phyloP scores from a whole-genome alignment of 2,888 invertebrate genomes.

The Aphidoletes aphidimyza region DNA sequence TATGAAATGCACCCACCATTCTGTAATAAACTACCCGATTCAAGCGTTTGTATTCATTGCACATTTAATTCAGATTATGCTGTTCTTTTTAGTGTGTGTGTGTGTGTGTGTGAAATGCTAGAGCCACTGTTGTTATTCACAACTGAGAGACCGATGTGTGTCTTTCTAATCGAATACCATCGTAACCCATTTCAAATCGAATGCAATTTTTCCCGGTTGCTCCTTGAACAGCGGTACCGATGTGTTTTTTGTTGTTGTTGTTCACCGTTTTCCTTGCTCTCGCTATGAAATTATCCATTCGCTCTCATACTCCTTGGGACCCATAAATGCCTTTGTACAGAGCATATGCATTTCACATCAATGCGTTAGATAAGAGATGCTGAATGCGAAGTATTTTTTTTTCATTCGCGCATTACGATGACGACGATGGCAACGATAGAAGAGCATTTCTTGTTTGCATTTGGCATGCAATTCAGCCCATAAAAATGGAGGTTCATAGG shows the following conservation, averaged over 20 bases:
- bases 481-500: too few relatives aligned
- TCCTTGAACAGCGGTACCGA: too few relatives aligned
- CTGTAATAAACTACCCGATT: slow-evolving; percentile 13
- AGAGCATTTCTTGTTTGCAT: not conserved
- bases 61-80: slow-evolving; percentile 5
- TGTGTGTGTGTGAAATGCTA: too few relatives aligned
- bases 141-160: not conserved
- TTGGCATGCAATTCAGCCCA: not conserved
- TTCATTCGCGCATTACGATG: not conserved
- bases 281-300: too few relatives aligned
- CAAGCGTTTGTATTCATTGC: slow-evolving; percentile 1
- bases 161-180: slow-evolving; percentile 2
- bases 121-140: not conserved
- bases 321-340: not conserved
- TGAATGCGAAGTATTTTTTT: not conserved
- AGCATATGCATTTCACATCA: not conserved
- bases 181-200: not conserved
- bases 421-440: too few relatives aligned
- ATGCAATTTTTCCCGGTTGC: slow-evolving; percentile 11
- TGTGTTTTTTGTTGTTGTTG: too few relatives aligned
- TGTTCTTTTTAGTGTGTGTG: not conserved
- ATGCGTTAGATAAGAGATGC: not conserved
- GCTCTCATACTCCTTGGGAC: too few relatives aligned
- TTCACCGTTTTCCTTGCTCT: not conserved
- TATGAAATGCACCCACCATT: not conserved